Evolutionary conservation across 2,888 invertebrate genomes (phyloP).

Genomic region (Temnothorax unifasciatus): DNA sequence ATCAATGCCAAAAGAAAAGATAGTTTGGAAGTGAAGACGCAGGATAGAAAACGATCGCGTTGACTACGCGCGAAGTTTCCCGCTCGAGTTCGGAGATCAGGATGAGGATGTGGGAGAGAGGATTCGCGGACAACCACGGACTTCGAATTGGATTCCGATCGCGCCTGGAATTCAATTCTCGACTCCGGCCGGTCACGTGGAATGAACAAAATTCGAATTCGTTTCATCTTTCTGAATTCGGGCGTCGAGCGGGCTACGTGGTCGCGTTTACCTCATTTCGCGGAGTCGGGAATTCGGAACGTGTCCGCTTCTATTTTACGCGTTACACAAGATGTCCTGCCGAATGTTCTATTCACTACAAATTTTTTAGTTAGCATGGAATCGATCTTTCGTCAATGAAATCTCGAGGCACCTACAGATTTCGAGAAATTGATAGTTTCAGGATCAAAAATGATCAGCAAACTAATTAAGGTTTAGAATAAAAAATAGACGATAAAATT

Average conservation of each 20-base stretch:
- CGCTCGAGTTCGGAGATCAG: conserved; percentile 32
- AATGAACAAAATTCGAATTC: conserved; percentile 77
- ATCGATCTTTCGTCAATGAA: neutral
- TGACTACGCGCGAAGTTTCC: conserved; percentile 41
- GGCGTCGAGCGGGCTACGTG: conserved; percentile 41
- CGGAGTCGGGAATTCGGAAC: conserved; percentile 21
- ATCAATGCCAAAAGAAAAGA: neutral
- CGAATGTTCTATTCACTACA: neutral
- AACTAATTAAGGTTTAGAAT: neutral
- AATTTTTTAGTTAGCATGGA: neutral
- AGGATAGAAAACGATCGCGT: conserved; percentile 27
- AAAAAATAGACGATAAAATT: neutral
- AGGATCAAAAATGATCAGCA: neutral
- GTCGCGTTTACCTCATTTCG: conserved; percentile 48
- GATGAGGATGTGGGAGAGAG: conserved; percentile 37
- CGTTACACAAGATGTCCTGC: neutral
- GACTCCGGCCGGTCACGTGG: conserved; percentile 64
- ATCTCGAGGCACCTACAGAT: neutral
- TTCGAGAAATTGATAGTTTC: neutral
- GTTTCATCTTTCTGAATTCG: conserved; percentile 63
- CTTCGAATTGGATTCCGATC: conserved; percentile 76
- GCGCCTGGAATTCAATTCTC: conserved; percentile 78
- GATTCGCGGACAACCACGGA: conserved; percentile 41
- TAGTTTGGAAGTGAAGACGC: conserved; percentile 31
- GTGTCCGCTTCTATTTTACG: conserved; percentile 26